phyloP scores from a whole-genome alignment of 1,140 invertebrate species.

The Leptinotarsa undecemlineata region DNA sequence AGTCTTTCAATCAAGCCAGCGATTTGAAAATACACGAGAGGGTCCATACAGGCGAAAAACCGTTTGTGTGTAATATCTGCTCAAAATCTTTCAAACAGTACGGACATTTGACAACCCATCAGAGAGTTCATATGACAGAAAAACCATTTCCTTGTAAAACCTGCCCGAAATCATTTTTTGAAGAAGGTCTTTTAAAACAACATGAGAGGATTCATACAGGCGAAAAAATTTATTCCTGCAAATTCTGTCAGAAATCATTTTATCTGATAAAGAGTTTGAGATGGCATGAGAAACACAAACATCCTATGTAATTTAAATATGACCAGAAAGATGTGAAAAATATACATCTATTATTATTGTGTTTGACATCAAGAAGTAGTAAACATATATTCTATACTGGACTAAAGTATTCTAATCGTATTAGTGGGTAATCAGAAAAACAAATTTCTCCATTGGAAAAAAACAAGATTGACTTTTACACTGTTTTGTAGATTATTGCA shows the following conservation, averaged over 20 bases:
- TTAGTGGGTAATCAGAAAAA: no score
- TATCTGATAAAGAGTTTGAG: no score
- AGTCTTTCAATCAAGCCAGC: slow-evolving; percentile 44
- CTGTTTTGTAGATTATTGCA: no score
- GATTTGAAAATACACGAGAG: slow-evolving; percentile 30
- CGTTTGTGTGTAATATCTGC: slow-evolving; percentile 66
- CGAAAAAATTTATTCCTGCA: slow-evolving; percentile 78
- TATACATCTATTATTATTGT: no score
- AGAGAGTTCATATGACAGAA: slow-evolving; percentile 65
- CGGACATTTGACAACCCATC: slow-evolving; percentile 67
- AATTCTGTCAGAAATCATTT: slow-evolving; percentile 66
- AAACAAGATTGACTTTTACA: no score
- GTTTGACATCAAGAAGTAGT: no score
- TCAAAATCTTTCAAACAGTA: slow-evolving; percentile 65
- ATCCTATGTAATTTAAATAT: no score
- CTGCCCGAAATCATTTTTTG: slow-evolving; percentile 62
- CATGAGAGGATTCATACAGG: slow-evolving; percentile 70
- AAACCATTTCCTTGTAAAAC: slow-evolving; percentile 69
- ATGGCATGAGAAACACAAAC: no score
- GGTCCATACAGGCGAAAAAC: slow-evolving; percentile 55
- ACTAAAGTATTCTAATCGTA: no score
- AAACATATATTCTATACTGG: no score
- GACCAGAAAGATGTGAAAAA: no score
- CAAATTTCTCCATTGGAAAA: no score
- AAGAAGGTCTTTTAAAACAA: slow-evolving; percentile 69